phyloP scores from a whole-genome alignment of 2,113 vertebrate species.

The Carassius gibelio region DNA sequence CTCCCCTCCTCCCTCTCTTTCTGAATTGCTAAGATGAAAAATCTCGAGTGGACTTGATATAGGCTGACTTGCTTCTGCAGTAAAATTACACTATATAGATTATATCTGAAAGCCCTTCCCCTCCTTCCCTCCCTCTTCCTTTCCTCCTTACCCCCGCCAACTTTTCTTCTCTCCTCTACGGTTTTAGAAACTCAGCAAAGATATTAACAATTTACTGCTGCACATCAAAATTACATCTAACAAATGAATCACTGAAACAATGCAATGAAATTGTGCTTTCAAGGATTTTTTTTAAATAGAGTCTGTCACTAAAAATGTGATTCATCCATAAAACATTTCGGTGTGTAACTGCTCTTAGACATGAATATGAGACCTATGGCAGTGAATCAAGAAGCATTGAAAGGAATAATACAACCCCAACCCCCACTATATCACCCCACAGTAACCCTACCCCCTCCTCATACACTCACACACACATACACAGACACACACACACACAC shows the following conservation, averaged over 20 bases:
- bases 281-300: not conserved
- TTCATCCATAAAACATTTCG: conserved; percentile 30
- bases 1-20: conserved; percentile 16
- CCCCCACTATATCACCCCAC: conserved; percentile 62
- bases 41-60: conserved; percentile 44
- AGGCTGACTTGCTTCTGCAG: conserved; percentile 38
- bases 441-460: conserved; percentile 59
- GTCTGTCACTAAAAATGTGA: conserved; percentile 9
- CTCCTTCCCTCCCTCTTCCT: conserved; percentile 33
- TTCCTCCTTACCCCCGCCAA: conserved; percentile 18
- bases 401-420: conserved; percentile 75
- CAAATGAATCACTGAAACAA: conserved; percentile 8
- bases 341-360: conserved; percentile 42
- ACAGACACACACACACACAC: conserved; percentile 30
- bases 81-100: conserved; percentile 53
- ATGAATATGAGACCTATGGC: conserved; percentile 69
- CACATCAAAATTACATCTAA: conserved; percentile 35
- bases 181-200: conserved; percentile 45
- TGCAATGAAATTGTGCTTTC: conserved; percentile 19
- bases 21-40: conserved; percentile 48
- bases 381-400: conserved; percentile 74
- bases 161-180: conserved; percentile 37
- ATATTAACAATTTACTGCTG: conserved; percentile 37
- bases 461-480: conserved; percentile 39
- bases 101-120: conserved; percentile 46